Percentiles rank a stretch among this genome's conserved stretches.
Evolutionary conservation across 2,888 invertebrate genomes (phyloP).

Genomic region (Pristionchus japonicus): DNA sequence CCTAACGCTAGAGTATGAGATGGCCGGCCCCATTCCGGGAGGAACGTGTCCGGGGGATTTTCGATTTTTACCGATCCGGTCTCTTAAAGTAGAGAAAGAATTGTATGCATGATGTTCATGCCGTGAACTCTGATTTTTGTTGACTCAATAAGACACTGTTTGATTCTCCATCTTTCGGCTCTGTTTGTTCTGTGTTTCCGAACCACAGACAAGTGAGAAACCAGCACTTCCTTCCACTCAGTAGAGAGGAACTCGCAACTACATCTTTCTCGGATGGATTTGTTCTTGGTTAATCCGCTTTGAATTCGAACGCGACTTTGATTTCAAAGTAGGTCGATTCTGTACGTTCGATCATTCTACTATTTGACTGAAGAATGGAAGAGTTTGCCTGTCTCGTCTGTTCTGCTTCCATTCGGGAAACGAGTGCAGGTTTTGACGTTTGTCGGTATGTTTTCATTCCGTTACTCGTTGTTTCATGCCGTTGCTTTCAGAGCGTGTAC

Average conservation of each 20-base stretch:
- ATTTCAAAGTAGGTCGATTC: neutral
- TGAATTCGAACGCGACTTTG: neutral
- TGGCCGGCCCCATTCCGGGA: too few species aligned
- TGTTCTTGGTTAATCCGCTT: neutral
- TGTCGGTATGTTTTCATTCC: neutral
- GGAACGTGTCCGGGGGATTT: too few species aligned
- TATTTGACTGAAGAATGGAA: neutral
- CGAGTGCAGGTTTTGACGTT: neutral
- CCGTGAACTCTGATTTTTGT: neutral
- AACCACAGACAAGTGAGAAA: neutral
- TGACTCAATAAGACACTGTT: neutral
- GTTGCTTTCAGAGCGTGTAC: too few species aligned
- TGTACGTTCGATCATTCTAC: neutral
- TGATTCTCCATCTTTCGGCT: neutral
- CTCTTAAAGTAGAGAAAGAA: too few species aligned
- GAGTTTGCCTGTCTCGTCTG: neutral
- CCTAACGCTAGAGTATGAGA: too few species aligned
- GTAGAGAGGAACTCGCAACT: neutral
- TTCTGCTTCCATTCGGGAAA: neutral
- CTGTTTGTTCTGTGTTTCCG: neutral
- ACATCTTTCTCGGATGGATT: neutral
- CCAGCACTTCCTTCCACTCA: neutral
- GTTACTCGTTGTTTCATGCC: too few species aligned
- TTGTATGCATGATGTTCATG: neutral
- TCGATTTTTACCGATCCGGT: too few species aligned